A percentile compares a stretch with the other conserved stretches of the same genome.
Conservation (phyloP, 2,113 vertebrate species). For the Carassius gibelio region DNA sequence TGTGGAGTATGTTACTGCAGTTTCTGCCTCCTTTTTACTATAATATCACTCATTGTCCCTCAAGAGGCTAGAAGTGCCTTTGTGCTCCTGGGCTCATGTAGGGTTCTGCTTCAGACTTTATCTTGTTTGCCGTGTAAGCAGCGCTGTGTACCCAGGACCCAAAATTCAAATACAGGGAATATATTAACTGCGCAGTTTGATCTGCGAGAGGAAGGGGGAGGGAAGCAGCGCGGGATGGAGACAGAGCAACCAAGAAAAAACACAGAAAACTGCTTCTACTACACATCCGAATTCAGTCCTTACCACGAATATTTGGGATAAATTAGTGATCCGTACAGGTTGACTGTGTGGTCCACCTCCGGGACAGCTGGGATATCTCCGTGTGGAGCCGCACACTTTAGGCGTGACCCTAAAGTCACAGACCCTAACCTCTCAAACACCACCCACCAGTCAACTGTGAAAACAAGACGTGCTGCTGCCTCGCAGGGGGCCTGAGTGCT, state of each 20-base stretch:
- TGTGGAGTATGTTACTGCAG: not conserved
- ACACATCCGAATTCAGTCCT: not conserved
- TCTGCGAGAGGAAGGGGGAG: constrained; percentile 27
- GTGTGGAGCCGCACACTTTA: constrained; percentile 60
- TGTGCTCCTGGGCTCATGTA: constrained; percentile 60
- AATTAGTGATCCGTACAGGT: not conserved
- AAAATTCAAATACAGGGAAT: constrained; percentile 52
- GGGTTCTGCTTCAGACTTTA: constrained; percentile 53
- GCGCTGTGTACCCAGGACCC: constrained; percentile 58
- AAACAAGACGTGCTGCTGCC: constrained; percentile 65
- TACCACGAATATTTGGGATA: not conserved
- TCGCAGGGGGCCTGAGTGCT: constrained; percentile 55
- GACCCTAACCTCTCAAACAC: constrained; percentile 47
- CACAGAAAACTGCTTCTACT: not conserved
- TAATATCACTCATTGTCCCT: constrained; percentile 48
- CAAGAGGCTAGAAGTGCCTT: constrained; percentile 58
- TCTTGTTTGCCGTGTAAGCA: constrained; percentile 62
- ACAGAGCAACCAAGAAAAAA: not conserved
- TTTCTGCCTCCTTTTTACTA: constrained; percentile 12
- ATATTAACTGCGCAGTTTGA: constrained; percentile 57
- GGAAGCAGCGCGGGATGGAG: not conserved
- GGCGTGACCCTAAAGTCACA: constrained; percentile 61
- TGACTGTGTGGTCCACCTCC: not conserved
- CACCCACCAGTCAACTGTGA: constrained; percentile 67
- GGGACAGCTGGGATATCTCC: constrained; percentile 48